A percentile compares a stretch with the other conserved stretches of the same genome.
Evolutionary conservation across 2,797 vertebrate species (phyloP).

Genomic region (Peromyscus attwateri): DNA sequence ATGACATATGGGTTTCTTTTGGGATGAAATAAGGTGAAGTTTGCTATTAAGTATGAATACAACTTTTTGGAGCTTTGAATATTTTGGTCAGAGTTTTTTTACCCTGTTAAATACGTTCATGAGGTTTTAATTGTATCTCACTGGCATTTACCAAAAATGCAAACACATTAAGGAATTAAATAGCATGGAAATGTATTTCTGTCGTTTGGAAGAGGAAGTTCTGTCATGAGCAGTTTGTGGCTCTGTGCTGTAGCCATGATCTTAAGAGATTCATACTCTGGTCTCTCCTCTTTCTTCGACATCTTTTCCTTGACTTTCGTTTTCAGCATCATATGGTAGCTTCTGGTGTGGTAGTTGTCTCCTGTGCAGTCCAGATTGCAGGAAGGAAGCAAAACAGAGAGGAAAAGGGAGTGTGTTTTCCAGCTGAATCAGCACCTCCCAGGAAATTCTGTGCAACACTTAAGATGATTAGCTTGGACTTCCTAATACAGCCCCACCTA

Average conservation of each 20-base stretch:
- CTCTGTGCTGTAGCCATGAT: background rate
- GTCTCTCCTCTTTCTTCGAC: background rate
- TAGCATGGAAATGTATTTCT: background rate
- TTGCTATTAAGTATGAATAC: constrained; percentile 49
- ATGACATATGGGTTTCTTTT: constrained; percentile 32
- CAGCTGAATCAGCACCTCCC: background rate
- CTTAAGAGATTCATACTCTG: background rate
- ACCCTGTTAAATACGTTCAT: constrained; percentile 39
- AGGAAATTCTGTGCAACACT: background rate
- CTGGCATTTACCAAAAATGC: background rate
- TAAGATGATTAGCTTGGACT: background rate
- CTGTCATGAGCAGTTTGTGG: background rate
- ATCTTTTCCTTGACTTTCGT: background rate
- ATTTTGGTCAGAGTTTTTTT: constrained; percentile 53
- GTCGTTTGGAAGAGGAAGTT: constrained; percentile 23
- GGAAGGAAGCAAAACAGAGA: background rate
- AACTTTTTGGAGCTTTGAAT: constrained; percentile 57
- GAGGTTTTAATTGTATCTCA: constrained; percentile 13
- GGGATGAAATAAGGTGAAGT: constrained; percentile 56
- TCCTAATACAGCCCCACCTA: background rate
- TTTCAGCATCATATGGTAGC: background rate
- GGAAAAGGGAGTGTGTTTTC: background rate
- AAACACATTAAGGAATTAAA: background rate
- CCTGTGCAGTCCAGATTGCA: background rate
- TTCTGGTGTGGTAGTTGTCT: background rate